phyloP scores from a whole-genome alignment of 2,797 vertebrate species.

The Peromyscus eremicus region DNA sequence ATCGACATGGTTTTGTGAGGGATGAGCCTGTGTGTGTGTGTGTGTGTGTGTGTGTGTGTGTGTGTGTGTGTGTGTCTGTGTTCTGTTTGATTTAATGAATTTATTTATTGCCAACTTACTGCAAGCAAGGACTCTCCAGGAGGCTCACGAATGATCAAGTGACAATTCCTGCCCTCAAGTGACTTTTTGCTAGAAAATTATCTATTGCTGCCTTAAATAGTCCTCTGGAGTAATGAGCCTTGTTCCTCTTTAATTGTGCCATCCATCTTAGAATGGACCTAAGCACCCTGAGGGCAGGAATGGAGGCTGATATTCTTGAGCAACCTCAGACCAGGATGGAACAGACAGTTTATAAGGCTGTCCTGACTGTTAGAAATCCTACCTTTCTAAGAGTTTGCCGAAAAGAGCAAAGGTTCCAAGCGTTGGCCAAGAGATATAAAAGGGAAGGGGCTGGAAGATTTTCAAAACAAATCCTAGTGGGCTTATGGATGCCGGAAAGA shows the following conservation, averaged over 20 bases:
- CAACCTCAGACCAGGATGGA: background rate
- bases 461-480: slow-evolving; percentile 6
- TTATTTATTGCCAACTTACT: background rate
- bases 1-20: background rate
- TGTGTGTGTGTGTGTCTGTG: background rate
- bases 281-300: slow-evolving; percentile 41
- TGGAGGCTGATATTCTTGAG: background rate
- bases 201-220: background rate
- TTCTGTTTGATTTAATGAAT: slow-evolving; percentile 8
- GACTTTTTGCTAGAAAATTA: slow-evolving; percentile 33
- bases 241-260: background rate
- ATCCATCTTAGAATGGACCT: background rate
- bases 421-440: background rate
- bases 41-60: background rate
- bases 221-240: background rate
- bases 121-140: background rate
- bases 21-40: background rate
- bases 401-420: background rate
- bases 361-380: background rate
- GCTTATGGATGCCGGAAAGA: background rate
- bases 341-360: background rate
- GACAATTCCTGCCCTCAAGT: slow-evolving; percentile 25
- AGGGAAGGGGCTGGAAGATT: background rate
- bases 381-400: background rate
- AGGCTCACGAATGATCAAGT: background rate